These are phyloP conservation scores for Macaria liturata DNA, from an alignment of 2,888 invertebrate genomes.

Conservation along the genomic window DNA sequence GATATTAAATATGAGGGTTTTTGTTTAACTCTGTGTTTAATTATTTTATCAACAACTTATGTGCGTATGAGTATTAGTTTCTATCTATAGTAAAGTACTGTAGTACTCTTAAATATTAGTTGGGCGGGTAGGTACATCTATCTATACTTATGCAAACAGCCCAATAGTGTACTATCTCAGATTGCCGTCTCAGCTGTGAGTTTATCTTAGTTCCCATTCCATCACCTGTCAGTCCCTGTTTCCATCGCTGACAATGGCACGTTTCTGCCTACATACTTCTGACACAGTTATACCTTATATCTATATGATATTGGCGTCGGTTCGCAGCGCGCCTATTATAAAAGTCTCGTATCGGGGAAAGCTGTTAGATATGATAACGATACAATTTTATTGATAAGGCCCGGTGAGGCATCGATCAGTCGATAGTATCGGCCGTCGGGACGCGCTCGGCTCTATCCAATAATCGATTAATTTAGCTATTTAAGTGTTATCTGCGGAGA, in stretches of 20 bases:
- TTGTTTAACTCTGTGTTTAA: too few species aligned
- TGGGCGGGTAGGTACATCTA: too few species aligned
- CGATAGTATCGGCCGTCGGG: slow-evolving; percentile 60
- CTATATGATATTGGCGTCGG: slow-evolving; percentile 61
- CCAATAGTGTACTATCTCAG: too few species aligned
- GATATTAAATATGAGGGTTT: too few species aligned
- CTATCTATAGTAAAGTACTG: too few species aligned
- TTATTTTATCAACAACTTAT: too few species aligned
- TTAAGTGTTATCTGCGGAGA: slow-evolving; percentile 47
- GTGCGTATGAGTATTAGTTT: too few species aligned
- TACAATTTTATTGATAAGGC: slow-evolving; percentile 80
- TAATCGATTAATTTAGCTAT: slow-evolving; percentile 40
- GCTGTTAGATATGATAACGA: slow-evolving; percentile 81
- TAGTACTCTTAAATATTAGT: too few species aligned
- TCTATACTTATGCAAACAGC: too few species aligned
- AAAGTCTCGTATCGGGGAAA: slow-evolving; percentile 73
- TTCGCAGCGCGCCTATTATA: slow-evolving; percentile 59
- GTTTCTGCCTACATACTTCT: slow-evolving; percentile 58
- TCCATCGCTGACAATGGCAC: slow-evolving; percentile 49
- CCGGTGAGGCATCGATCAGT: slow-evolving; percentile 77
- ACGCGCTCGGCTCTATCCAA: slow-evolving; percentile 43
- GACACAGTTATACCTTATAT: slow-evolving; percentile 65
- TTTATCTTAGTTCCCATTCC: slow-evolving; percentile 34
- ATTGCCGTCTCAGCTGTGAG: too few species aligned
- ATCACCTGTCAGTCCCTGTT: slow-evolving; percentile 62